phyloP scores from a whole-genome alignment of 2,797 vertebrate genomes.

The Aphelocoma californica region DNA sequence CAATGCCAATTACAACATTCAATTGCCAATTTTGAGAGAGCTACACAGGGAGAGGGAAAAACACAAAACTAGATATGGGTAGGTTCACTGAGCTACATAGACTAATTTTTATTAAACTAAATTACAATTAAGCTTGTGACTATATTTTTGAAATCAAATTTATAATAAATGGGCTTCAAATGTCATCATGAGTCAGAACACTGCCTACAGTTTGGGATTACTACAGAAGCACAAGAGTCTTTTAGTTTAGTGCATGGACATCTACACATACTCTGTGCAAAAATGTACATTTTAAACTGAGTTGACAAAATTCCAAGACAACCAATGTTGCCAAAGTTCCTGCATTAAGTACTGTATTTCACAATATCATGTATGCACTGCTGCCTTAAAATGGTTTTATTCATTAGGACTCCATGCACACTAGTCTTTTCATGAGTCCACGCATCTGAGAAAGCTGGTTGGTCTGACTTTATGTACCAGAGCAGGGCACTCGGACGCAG shows the following conservation, averaged over 20 bases:
- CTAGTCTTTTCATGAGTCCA: not conserved
- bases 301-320: not conserved
- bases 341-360: not conserved
- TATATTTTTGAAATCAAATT: not conserved
- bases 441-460: not conserved
- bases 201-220: not conserved
- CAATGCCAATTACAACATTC: not conserved
- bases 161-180: not conserved
- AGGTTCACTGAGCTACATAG: not conserved
- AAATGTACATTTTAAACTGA: not conserved
- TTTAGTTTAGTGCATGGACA: not conserved
- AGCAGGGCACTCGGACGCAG: accelerated
- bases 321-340: not conserved
- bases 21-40: not conserved
- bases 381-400: not conserved
- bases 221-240: not conserved
- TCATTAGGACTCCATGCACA: not conserved
- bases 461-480: not conserved
- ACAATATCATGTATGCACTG: not conserved
- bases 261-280: not conserved
- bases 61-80: not conserved
- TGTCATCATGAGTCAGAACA: not conserved
- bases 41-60: not conserved
- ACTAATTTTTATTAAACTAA: not conserved
- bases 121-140: not conserved